Conservation (phyloP, 2,797 vertebrate species). For the Sebastes matsubarae region DNA sequence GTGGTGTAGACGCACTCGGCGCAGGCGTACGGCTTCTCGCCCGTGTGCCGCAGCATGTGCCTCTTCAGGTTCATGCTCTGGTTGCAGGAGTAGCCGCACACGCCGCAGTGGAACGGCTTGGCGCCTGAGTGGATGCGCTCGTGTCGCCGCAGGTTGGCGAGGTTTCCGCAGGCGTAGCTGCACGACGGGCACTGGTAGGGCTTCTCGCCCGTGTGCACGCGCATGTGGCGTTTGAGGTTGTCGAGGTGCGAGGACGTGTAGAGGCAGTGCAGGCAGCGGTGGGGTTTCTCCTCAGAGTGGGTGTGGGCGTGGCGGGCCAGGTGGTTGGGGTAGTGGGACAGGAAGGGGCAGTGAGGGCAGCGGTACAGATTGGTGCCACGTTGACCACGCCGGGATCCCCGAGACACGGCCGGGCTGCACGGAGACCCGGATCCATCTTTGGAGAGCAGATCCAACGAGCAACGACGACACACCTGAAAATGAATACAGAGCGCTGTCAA, state of each 20-base stretch:
- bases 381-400: slow-evolving; percentile 19
- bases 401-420: slow-evolving; percentile 27
- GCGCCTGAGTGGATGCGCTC: slow-evolving; percentile 96
- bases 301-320: slow-evolving; percentile 94
- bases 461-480: slow-evolving; percentile 85
- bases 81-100: slow-evolving; percentile 96
- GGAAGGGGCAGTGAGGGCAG: slow-evolving; percentile 90
- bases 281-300: slow-evolving; percentile 93
- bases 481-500: neutral
- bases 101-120: slow-evolving; percentile 94
- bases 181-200: slow-evolving; percentile 93
- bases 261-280: slow-evolving; percentile 89
- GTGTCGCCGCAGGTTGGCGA: slow-evolving; percentile 95
- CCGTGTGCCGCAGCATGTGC: slow-evolving; percentile 95
- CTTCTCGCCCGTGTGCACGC: slow-evolving; percentile 95
- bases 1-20: slow-evolving; percentile 92
- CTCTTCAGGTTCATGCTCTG: slow-evolving; percentile 99
- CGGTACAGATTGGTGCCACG: slow-evolving; percentile 84
- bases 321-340: slow-evolving; percentile 95
- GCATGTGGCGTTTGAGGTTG: slow-evolving; percentile 95
- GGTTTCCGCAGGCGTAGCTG: slow-evolving; percentile 94
- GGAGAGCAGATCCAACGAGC: slow-evolving; percentile 82
- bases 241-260: slow-evolving; percentile 94
- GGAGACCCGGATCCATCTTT: slow-evolving; percentile 62
- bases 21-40: slow-evolving; percentile 94